phyloP scores from a whole-genome alignment of 1,140 invertebrate genomes.

The Drosophila gunungcola region DNA sequence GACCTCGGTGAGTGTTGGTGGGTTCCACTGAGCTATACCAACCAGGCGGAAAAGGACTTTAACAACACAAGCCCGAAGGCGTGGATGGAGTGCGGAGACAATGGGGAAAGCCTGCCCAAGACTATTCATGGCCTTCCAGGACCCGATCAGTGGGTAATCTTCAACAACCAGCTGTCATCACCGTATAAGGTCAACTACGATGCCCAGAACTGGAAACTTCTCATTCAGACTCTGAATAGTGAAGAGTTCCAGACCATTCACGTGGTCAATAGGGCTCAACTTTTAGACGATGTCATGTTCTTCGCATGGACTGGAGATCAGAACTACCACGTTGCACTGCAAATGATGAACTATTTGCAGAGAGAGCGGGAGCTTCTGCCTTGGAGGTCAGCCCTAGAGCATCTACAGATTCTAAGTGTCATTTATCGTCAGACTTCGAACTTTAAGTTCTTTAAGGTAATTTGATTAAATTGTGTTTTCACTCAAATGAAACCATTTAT shows the following conservation, averaged over 20 bases:
- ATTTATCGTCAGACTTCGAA: constrained; percentile 85
- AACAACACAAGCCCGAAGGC: constrained; percentile 87
- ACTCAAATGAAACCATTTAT: background rate
- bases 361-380: constrained; percentile 88
- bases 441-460: constrained; percentile 86
- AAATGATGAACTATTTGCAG: constrained; percentile 87
- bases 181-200: constrained; percentile 92
- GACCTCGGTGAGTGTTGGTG: constrained; percentile 84
- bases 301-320: constrained; percentile 89
- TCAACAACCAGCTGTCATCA: constrained; percentile 87
- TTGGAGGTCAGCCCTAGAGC: constrained; percentile 84
- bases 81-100: constrained; percentile 86
- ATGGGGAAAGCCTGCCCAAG: constrained; percentile 47
- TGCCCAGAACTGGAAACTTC: constrained; percentile 88
- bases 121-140: constrained; percentile 43
- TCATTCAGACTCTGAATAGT: constrained; percentile 86
- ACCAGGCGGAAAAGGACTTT: constrained; percentile 85
- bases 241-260: constrained; percentile 86
- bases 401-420: constrained; percentile 85
- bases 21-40: constrained; percentile 88
- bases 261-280: constrained; percentile 90
- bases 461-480: background rate
- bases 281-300: constrained; percentile 91
- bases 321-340: constrained; percentile 86
- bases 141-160: constrained; percentile 87